A percentile compares a stretch with the other conserved stretches of the same genome.
phyloP scores from a whole-genome alignment of 2,888 invertebrate species.

The Geophilus truncorum region DNA sequence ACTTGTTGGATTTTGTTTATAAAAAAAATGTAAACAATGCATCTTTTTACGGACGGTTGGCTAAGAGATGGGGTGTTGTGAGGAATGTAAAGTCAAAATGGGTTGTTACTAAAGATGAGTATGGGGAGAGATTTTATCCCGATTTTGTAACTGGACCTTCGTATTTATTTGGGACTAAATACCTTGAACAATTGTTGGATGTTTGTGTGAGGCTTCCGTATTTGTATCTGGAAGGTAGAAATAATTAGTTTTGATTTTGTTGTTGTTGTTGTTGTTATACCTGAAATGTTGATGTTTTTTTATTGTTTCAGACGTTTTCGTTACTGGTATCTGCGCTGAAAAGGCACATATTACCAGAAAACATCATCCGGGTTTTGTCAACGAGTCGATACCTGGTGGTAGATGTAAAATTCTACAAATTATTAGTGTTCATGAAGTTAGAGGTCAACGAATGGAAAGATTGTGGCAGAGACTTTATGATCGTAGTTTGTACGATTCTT shows the following conservation, averaged over 20 bases:
- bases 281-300: too few relatives aligned
- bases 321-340: not conserved
- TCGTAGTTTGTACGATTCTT: not conserved
- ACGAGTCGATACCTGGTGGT: not conserved
- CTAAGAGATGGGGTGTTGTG: not conserved
- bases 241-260: not conserved
- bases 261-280: too few relatives aligned
- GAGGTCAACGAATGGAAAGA: not conserved
- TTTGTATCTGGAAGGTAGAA: not conserved
- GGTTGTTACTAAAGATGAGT: not conserved
- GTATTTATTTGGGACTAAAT: not conserved
- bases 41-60: not conserved
- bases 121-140: not conserved
- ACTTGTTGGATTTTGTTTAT: constrained; percentile 54
- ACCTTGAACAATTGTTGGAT: not conserved
- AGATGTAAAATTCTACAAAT: not conserved
- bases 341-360: not conserved
- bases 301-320: not conserved
- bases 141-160: not conserved
- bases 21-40: not conserved
- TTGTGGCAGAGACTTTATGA: not conserved
- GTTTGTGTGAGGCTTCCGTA: not conserved
- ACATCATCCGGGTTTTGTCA: not conserved
- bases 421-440: not conserved
- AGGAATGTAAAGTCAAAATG: not conserved